These are phyloP conservation scores for Hetaerina americana DNA, from an alignment of 1,140 invertebrate genomes.

Conservation along the genomic window DNA sequence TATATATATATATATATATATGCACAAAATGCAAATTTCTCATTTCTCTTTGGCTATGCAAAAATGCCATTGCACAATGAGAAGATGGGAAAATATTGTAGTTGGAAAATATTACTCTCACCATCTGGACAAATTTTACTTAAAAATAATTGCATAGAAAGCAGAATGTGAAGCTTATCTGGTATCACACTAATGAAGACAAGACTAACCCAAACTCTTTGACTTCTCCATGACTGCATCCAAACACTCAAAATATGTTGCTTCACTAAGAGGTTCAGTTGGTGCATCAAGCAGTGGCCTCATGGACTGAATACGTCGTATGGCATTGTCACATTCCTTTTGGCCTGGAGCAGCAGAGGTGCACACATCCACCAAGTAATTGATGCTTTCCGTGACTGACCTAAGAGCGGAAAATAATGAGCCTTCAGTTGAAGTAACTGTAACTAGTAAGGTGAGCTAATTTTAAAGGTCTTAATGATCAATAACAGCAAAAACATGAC, in stretches of 20 bases:
- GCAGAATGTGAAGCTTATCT: too few relatives aligned
- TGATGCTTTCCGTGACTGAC: conserved; percentile 85
- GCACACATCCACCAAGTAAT: conserved; percentile 72
- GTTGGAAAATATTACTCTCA: too few relatives aligned
- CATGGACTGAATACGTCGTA: conserved; percentile 82
- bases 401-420: conserved; percentile 22
- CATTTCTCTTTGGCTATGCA: too few relatives aligned
- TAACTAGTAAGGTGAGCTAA: not conserved
- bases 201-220: conserved; percentile 56
- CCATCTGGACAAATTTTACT: too few relatives aligned
- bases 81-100: too few relatives aligned
- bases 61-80: too few relatives aligned
- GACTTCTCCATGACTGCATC: conserved; percentile 91
- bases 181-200: too few relatives aligned
- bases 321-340: conserved; percentile 92
- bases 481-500: too few relatives aligned
- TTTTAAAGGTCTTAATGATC: not conserved
- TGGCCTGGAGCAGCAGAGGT: conserved; percentile 75
- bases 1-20: too few relatives aligned
- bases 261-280: conserved; percentile 73
- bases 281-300: conserved; percentile 72
- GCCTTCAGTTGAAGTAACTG: not conserved
- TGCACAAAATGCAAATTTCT: too few relatives aligned
- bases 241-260: conserved; percentile 87
- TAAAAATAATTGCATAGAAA: too few relatives aligned